A percentile compares a stretch with the other conserved stretches of the same genome.
Conservation (phyloP, 2,113 vertebrate species). For the Corynorhinus townsendii region DNA sequence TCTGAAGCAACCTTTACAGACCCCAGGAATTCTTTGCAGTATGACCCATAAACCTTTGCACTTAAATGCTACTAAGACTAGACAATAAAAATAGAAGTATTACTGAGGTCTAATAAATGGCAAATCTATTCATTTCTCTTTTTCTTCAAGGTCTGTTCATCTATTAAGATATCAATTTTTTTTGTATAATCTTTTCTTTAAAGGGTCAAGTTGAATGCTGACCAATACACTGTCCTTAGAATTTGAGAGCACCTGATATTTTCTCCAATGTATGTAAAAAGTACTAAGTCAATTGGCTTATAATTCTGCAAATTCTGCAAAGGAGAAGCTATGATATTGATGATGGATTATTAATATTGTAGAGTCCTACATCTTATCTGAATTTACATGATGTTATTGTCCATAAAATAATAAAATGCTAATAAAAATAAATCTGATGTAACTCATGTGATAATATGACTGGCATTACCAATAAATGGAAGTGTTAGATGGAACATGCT, state of each 20-base stretch:
- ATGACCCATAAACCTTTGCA: not conserved
- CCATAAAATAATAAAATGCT: not conserved
- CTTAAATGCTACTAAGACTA: not conserved
- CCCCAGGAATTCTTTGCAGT: not conserved
- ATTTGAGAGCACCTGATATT: not conserved
- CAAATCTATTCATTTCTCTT: not conserved
- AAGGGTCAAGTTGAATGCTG: not conserved
- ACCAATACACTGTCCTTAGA: not conserved
- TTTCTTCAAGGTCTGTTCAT: not conserved
- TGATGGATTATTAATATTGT: not conserved
- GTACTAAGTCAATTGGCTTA: not conserved
- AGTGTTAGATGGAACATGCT: not conserved
- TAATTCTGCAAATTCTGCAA: not conserved
- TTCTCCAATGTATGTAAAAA: not conserved
- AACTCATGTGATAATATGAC: not conserved
- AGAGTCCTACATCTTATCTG: not conserved
- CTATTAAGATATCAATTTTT: not conserved
- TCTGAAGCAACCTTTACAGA: not conserved
- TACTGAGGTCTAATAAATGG: not conserved
- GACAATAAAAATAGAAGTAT: not conserved
- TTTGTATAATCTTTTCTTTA: not conserved
- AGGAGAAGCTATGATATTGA: not conserved
- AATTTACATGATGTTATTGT: not conserved
- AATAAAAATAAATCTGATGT: not conserved
- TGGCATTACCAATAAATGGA: not conserved